Percentiles rank a stretch among this genome's conserved stretches.
phyloP scores from a whole-genome alignment of 1,140 invertebrate genomes.

The Melitaea cinxia region DNA sequence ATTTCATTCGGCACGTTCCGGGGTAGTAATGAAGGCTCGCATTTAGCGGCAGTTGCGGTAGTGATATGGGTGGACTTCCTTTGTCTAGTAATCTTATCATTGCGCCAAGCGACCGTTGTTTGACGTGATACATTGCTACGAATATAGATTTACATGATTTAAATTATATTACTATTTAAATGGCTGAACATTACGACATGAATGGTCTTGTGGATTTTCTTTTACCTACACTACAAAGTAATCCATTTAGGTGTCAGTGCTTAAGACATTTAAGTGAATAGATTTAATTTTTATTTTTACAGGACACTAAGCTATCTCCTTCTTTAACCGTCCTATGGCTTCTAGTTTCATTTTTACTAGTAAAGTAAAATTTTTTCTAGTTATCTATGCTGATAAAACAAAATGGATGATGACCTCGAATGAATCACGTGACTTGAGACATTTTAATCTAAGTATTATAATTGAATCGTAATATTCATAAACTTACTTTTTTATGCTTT shows the following conservation, averaged over 20 bases:
- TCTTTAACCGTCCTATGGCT: neutral
- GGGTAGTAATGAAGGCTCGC: slow-evolving; percentile 73
- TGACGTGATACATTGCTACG: slow-evolving; percentile 74
- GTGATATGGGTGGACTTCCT: slow-evolving; percentile 79
- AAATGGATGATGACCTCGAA: neutral
- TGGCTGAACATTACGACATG: slow-evolving; percentile 1
- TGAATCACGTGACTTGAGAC: neutral
- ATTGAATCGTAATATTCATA: no score
- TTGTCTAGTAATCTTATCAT: slow-evolving; percentile 80
- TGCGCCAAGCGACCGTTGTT: slow-evolving; percentile 62
- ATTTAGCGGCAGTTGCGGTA: slow-evolving; percentile 74
- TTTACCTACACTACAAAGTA: neutral
- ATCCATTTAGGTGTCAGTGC: neutral
- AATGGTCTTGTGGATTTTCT: neutral
- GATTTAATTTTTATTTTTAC: neutral
- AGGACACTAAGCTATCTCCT: neutral
- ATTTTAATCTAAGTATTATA: neutral
- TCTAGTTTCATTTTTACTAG: neutral
- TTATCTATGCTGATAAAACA: neutral
- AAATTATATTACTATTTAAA: slow-evolving; percentile 28
- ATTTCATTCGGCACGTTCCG: slow-evolving; percentile 35
- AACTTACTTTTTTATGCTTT: no score
- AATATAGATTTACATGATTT: slow-evolving; percentile 61
- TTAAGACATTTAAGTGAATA: neutral
- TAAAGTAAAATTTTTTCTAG: neutral